These are phyloP conservation scores for Diprion similis DNA, from an alignment of 1,140 invertebrate genomes.

Conservation along the genomic window DNA sequence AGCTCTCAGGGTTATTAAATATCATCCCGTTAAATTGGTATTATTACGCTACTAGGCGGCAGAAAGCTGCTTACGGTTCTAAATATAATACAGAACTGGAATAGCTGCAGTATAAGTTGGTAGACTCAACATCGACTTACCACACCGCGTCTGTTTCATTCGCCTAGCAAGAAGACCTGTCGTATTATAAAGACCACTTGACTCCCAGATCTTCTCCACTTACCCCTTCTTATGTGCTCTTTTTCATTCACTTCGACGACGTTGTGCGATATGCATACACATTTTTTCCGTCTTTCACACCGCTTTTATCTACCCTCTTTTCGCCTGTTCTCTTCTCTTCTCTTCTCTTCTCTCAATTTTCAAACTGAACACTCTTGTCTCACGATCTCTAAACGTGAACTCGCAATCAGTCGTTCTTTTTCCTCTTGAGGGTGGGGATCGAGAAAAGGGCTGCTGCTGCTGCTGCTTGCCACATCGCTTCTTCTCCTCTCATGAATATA, in stretches of 20 bases:
- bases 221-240: too few relatives aligned
- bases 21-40: too few relatives aligned
- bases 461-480: background rate
- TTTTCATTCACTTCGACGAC: too few relatives aligned
- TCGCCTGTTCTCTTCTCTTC: background rate
- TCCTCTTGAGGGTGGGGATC: background rate
- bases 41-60: too few relatives aligned
- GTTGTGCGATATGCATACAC: too few relatives aligned
- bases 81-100: slow-evolving; percentile 1
- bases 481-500: too few relatives aligned
- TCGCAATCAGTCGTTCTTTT: background rate
- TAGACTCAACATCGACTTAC: slow-evolving; percentile 8
- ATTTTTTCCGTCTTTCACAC: background rate
- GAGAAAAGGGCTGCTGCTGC: background rate
- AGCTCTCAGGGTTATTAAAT: too few relatives aligned
- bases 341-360: background rate
- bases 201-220: too few relatives aligned
- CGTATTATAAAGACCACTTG: too few relatives aligned
- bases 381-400: background rate
- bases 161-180: background rate
- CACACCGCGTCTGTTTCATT: background rate
- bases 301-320: background rate
- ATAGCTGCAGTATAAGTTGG: slow-evolving; percentile 11
- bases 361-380: background rate
- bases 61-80: background rate